A percentile compares a stretch with the other conserved stretches of the same genome.
Evolutionary conservation across 1,140 invertebrate genomes (phyloP).

Genomic region (Cephus cinctus): DNA sequence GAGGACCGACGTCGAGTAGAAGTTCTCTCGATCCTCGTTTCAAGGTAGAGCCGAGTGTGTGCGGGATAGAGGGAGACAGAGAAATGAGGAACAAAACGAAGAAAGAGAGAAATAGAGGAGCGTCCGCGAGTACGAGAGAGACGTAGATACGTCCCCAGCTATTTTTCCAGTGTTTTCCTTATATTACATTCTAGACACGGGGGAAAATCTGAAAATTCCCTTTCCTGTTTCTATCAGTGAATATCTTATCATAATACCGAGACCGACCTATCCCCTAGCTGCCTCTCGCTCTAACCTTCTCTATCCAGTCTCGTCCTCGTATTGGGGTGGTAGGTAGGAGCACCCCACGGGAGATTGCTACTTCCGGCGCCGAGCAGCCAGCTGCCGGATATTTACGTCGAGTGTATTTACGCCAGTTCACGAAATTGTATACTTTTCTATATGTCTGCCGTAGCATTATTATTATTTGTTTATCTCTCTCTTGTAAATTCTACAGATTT

Average conservation of each 20-base stretch:
- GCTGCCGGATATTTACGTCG: neutral
- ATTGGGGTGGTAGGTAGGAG: too few species aligned
- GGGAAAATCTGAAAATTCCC: constrained; percentile 38
- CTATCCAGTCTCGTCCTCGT: too few species aligned
- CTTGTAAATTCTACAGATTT: constrained; percentile 45
- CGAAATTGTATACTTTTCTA: too few species aligned
- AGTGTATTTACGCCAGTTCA: too few species aligned
- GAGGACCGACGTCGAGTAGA: neutral
- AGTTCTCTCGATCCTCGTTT: neutral
- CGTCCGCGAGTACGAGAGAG: constrained; percentile 8
- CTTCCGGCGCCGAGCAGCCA: too few species aligned
- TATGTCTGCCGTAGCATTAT: constrained; percentile 8
- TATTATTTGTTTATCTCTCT: constrained; percentile 9
- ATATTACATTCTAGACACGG: constrained; percentile 43
- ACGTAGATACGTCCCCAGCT: constrained; percentile 18
- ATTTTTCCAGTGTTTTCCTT: constrained; percentile 35
- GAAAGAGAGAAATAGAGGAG: constrained; percentile 1
- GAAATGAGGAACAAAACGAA: neutral
- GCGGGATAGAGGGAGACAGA: constrained; percentile 1
- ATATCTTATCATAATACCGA: constrained; percentile 47
- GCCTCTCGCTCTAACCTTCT: too few species aligned
- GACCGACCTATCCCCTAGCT: too few species aligned
- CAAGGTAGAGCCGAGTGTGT: neutral
- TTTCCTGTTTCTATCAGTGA: constrained; percentile 43
- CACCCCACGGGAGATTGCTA: too few species aligned